These are phyloP conservation scores for Drosophila obscura DNA, from an alignment of 1,140 invertebrate genomes.

Conservation along the genomic window DNA sequence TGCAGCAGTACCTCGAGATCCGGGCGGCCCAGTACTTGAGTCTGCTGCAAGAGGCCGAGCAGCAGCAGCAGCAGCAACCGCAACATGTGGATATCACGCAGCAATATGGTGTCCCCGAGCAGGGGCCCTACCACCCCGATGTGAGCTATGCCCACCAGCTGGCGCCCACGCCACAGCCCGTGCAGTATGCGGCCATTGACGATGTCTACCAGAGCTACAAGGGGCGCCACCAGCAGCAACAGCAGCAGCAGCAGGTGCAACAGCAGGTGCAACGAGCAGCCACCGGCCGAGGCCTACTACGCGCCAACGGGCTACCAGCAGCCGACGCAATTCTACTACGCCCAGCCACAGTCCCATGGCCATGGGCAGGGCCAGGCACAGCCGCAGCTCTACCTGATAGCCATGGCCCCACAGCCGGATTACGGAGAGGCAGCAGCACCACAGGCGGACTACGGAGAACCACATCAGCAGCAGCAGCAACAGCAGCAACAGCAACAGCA, in stretches of 20 bases:
- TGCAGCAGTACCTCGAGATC: slow-evolving; percentile 83
- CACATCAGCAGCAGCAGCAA: slow-evolving; percentile 28
- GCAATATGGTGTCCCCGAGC: slow-evolving; percentile 40
- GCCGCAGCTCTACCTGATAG: slow-evolving; percentile 72
- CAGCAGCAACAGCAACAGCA: slow-evolving; percentile 23
- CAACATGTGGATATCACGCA: slow-evolving; percentile 34
- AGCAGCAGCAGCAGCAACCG: slow-evolving; percentile 50
- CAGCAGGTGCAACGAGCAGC: slow-evolving; percentile 32
- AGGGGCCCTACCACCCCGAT: slow-evolving; percentile 59
- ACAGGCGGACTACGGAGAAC: slow-evolving; percentile 33
- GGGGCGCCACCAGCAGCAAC: slow-evolving; percentile 61
- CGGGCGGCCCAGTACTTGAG: slow-evolving; percentile 79
- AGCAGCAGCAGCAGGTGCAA: slow-evolving; percentile 28
- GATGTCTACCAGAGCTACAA: slow-evolving; percentile 80
- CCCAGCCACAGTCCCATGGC: slow-evolving; percentile 49
- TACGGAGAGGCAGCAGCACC: not conserved
- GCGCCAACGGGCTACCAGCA: slow-evolving; percentile 37
- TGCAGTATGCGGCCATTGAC: slow-evolving; percentile 72
- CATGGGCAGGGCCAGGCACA: slow-evolving; percentile 55
- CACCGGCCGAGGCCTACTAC: slow-evolving; percentile 53
- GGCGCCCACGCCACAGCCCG: slow-evolving; percentile 53
- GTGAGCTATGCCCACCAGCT: slow-evolving; percentile 66
- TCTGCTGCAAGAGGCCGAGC: slow-evolving; percentile 72
- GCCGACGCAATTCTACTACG: slow-evolving; percentile 64
- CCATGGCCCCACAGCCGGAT: slow-evolving; percentile 60